Percentiles rank a stretch among this genome's conserved stretches.
Conservation (phyloP, 2,888 invertebrate genomes). For the Ophion costatus region DNA sequence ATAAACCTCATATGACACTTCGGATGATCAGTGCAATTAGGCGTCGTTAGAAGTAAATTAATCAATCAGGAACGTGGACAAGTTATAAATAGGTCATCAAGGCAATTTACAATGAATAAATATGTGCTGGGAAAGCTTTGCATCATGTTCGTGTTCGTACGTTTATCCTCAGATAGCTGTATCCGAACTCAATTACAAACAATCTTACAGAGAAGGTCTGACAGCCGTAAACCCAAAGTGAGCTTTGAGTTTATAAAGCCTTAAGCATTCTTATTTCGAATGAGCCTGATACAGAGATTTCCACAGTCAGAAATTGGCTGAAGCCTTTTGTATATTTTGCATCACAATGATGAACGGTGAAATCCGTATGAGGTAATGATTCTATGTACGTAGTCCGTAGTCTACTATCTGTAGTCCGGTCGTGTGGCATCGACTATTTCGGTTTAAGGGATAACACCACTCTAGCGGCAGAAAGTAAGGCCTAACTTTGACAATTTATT, state of each 20-base stretch:
- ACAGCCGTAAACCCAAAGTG: neutral
- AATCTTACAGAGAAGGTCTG: slow-evolving; percentile 1
- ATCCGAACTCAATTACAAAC: neutral
- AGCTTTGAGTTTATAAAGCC: slow-evolving; percentile 37
- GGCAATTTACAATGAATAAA: slow-evolving; percentile 16
- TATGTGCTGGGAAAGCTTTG: neutral
- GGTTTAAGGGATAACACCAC: neutral
- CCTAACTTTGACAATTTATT: no score
- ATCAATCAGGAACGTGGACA: slow-evolving; percentile 12
- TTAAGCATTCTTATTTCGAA: slow-evolving; percentile 5
- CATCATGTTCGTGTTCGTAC: neutral
- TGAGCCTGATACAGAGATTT: neutral
- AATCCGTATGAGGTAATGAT: no score
- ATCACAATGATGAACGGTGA: neutral
- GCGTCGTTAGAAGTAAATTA: neutral
- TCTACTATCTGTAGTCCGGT: no score
- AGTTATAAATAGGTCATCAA: slow-evolving; percentile 15
- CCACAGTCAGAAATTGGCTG: neutral
- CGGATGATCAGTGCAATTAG: neutral
- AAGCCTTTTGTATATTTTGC: neutral
- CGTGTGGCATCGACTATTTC: no score
- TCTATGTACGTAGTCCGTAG: no score
- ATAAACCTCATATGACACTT: neutral
- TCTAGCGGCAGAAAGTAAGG: no score
- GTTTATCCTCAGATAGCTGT: neutral